Conservation (phyloP, 1,140 invertebrate genomes). For the Neodiprion fabricii region DNA sequence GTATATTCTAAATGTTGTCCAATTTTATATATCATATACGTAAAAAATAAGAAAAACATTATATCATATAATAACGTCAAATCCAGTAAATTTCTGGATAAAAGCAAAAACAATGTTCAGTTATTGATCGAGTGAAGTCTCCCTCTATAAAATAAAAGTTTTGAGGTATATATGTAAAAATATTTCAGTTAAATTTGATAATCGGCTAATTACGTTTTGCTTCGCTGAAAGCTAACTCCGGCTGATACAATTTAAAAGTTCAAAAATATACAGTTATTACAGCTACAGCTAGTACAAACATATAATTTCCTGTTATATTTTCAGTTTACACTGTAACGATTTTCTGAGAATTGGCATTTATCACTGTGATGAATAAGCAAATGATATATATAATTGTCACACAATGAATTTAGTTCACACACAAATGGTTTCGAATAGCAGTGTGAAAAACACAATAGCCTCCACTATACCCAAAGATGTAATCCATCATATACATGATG, state of each 20-base stretch:
- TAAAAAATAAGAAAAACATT: neutral
- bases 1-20: neutral
- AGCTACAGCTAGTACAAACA: neutral
- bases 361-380: neutral
- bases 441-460: neutral
- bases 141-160: neutral
- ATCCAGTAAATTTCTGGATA: too few species aligned
- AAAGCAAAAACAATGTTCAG: neutral
- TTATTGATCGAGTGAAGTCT: neutral
- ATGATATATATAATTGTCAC: constrained; percentile 46
- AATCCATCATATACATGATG: neutral
- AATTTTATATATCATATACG: constrained; percentile 6
- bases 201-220: constrained; percentile 1
- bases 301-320: neutral
- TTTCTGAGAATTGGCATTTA: constrained; percentile 2
- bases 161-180: constrained; percentile 1
- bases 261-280: neutral
- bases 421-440: neutral
- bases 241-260: neutral
- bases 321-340: neutral
- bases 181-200: neutral
- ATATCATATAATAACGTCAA: neutral
- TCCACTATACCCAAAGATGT: neutral
- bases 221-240: neutral
- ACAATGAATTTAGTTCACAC: constrained; percentile 35